Conservation (phyloP, 2,797 vertebrate species). For the Platalea minor region DNA sequence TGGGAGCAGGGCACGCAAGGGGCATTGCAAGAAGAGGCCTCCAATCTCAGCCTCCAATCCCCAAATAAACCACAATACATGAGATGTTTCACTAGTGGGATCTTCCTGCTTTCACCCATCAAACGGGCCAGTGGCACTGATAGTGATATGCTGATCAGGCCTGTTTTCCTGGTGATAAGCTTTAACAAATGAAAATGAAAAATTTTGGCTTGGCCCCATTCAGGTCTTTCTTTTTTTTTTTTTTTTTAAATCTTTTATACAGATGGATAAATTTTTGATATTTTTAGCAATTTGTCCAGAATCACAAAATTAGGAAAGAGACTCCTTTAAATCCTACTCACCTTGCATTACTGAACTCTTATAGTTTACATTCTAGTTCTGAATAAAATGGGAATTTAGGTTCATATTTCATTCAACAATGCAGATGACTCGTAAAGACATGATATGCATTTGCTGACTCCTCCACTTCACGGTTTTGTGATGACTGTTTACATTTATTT, state of each 20-base stretch:
- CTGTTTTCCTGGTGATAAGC: background rate
- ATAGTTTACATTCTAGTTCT: background rate
- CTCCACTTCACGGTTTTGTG: background rate
- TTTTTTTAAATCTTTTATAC: background rate
- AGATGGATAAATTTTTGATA: background rate
- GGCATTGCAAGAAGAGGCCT: background rate
- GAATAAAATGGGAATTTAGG: background rate
- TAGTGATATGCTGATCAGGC: accelerated
- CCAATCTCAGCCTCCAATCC: background rate
- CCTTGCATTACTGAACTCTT: background rate
- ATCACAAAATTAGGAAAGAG: background rate
- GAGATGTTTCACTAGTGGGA: background rate
- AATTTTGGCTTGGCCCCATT: background rate
- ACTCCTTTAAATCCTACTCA: background rate
- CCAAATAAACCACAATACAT: background rate
- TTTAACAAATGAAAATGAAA: background rate
- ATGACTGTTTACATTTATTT: background rate
- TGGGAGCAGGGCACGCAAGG: accelerated
- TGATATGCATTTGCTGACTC: accelerated
- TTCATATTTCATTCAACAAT: background rate
- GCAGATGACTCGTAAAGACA: background rate
- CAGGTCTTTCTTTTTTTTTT: background rate
- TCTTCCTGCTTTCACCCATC: background rate
- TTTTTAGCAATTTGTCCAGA: background rate
- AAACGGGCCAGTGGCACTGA: background rate